Evolutionary conservation across 2,888 invertebrate species (phyloP).

Genomic region (Metacarcinus magister): DNA sequence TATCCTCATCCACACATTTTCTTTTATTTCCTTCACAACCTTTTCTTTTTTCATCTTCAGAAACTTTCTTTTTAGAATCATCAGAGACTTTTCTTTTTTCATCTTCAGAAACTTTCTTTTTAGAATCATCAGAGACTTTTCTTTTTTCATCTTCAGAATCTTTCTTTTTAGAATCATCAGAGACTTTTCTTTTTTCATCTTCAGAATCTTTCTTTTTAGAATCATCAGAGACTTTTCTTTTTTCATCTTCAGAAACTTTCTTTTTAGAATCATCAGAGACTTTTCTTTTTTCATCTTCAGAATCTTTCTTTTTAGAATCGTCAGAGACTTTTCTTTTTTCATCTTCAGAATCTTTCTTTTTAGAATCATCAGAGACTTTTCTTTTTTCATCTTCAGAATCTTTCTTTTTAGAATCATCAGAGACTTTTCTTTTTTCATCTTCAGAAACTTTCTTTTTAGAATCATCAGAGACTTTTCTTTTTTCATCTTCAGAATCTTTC

Average conservation of each 20-base stretch:
- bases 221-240: not conserved
- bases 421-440: not conserved
- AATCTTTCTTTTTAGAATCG: slow-evolving; percentile 14
- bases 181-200: not conserved
- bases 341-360: not conserved
- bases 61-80: slow-evolving; percentile 19
- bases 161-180: slow-evolving; percentile 37
- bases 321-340: slow-evolving; percentile 52
- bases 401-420: not conserved
- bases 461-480: not conserved
- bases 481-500: not conserved
- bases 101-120: slow-evolving; percentile 26
- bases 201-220: slow-evolving; percentile 32
- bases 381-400: not conserved
- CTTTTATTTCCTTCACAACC: slow-evolving; percentile 39
- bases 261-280: not conserved
- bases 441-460: not conserved
- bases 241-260: slow-evolving; percentile 37
- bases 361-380: slow-evolving; percentile 15
- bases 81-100: slow-evolving; percentile 33
- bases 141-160: slow-evolving; percentile 38
- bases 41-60: slow-evolving; percentile 51
- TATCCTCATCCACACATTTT: not conserved
- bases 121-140: not conserved
- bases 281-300: slow-evolving; percentile 9